A percentile compares a stretch with the other conserved stretches of the same genome.
Evolutionary conservation across 2,888 invertebrate genomes (phyloP).

Genomic region (Argyra leucocephala): DNA sequence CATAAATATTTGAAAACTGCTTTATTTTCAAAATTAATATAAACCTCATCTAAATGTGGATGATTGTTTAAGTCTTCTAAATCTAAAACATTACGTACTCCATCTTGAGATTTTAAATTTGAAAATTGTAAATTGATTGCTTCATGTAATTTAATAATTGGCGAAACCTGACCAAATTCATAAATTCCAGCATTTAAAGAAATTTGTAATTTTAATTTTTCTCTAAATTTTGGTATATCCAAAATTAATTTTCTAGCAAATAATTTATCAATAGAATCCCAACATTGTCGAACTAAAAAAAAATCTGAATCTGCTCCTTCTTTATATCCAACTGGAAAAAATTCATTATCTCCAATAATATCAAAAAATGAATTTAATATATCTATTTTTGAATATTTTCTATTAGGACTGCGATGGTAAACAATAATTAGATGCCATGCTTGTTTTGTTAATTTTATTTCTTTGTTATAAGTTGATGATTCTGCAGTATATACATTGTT

Average conservation of each 20-base stretch:
- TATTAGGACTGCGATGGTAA: conserved; percentile 16
- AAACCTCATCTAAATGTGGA: conserved; percentile 19
- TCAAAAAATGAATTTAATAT: conserved; percentile 18
- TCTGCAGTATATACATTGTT: too few relatives aligned
- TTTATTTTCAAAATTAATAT: conserved; percentile 19
- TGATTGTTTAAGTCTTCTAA: conserved; percentile 15
- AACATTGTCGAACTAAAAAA: conserved; percentile 19
- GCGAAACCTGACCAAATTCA: conserved; percentile 21
- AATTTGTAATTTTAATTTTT: conserved; percentile 9
- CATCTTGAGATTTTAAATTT: conserved; percentile 15
- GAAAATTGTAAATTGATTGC: conserved; percentile 16
- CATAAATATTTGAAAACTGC: conserved; percentile 19
- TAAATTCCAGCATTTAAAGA: conserved; percentile 16
- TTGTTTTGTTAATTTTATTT: not conserved
- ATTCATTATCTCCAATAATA: conserved; percentile 16
- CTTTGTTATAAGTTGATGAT: not conserved
- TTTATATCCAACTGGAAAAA: conserved; percentile 21
- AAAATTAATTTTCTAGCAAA: conserved; percentile 15
- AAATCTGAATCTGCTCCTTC: conserved; percentile 13
- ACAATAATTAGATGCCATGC: conserved; percentile 17
- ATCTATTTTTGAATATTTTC: conserved; percentile 12
- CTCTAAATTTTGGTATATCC: conserved; percentile 3
- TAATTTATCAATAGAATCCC: conserved; percentile 16
- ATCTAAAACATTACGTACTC: conserved; percentile 19
- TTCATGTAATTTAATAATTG: conserved; percentile 18